Conservation (phyloP, 1,140 invertebrate genomes). For the Lasioglossum albipes region DNA sequence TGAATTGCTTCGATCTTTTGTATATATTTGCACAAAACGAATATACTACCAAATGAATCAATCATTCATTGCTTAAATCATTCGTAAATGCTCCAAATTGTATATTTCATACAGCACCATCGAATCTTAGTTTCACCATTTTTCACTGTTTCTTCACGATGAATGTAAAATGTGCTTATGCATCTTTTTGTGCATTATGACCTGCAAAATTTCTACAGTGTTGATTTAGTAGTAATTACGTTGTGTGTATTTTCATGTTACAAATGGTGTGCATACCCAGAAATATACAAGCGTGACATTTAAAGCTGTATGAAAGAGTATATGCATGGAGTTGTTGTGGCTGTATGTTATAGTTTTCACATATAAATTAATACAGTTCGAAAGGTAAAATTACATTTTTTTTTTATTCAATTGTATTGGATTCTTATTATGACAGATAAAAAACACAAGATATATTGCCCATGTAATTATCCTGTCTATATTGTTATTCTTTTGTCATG, state of each 20-base stretch:
- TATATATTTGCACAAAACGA: conserved; percentile 38
- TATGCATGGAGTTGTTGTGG: conserved; percentile 49
- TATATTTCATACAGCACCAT: conserved; percentile 62
- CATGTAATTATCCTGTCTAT: conserved; percentile 20
- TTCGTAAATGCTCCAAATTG: conserved; percentile 48
- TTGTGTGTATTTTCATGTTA: conserved; percentile 47
- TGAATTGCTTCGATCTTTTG: conserved; percentile 27
- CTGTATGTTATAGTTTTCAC: conserved; percentile 43
- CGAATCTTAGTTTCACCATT: conserved; percentile 46
- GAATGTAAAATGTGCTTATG: conserved; percentile 64
- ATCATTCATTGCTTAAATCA: conserved; percentile 44
- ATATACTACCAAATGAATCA: conserved; percentile 33
- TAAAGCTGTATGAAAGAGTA: conserved; percentile 52
- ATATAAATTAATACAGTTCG: conserved; percentile 13
- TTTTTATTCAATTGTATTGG: background rate
- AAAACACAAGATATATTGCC: conserved; percentile 1
- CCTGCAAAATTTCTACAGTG: conserved; percentile 59
- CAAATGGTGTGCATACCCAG: conserved; percentile 36
- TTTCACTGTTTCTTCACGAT: conserved; percentile 57
- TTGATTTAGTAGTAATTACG: conserved; percentile 44
- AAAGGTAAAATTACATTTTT: conserved; percentile 32
- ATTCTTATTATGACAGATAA: conserved; percentile 1
- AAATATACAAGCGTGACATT: conserved; percentile 38
- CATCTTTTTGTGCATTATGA: conserved; percentile 67
- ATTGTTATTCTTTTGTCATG: conserved; percentile 22